Conservation (phyloP, 2,797 vertebrate genomes). For the Urophycis tenuis region DNA sequence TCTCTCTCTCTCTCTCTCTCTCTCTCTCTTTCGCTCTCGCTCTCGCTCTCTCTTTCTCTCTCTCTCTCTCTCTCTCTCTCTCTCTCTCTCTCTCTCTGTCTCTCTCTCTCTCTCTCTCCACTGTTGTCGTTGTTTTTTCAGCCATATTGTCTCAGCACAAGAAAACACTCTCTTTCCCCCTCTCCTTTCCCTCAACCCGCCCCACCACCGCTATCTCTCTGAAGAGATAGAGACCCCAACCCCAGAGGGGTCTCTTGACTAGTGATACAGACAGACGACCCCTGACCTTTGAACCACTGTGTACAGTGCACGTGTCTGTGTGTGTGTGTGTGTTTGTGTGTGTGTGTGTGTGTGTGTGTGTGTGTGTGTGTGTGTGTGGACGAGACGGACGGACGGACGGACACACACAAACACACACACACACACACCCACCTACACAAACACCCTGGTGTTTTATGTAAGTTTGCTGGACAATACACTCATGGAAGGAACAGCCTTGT, state of each 20-base stretch:
- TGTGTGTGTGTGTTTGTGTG: not conserved
- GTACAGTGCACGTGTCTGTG: no score
- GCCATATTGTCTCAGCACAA: not conserved
- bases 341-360: not conserved
- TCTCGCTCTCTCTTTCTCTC: not conserved
- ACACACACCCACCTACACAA: constrained; percentile 8
- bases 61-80: not conserved
- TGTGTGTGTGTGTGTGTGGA: not conserved
- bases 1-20: not conserved
- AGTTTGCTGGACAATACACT: constrained; percentile 21
- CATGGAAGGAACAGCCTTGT: constrained; percentile 14
- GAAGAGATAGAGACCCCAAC: not conserved
- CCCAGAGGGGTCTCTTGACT: not conserved
- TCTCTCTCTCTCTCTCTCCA: constrained; percentile 6
- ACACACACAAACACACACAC: constrained; percentile 29
- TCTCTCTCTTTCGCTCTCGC: not conserved
- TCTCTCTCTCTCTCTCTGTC: not conserved
- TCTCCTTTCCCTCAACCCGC: constrained; percentile 2
- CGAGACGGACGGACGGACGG: constrained; percentile 11
- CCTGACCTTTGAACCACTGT: no score
- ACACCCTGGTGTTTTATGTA: constrained; percentile 21
- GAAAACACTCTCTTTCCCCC: not conserved
- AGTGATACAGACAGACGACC: not conserved
- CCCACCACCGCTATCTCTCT: constrained; percentile 4
- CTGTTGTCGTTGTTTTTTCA: not conserved